phyloP scores from a whole-genome alignment of 2,888 invertebrate species.

The Trissoscelio sp. region DNA sequence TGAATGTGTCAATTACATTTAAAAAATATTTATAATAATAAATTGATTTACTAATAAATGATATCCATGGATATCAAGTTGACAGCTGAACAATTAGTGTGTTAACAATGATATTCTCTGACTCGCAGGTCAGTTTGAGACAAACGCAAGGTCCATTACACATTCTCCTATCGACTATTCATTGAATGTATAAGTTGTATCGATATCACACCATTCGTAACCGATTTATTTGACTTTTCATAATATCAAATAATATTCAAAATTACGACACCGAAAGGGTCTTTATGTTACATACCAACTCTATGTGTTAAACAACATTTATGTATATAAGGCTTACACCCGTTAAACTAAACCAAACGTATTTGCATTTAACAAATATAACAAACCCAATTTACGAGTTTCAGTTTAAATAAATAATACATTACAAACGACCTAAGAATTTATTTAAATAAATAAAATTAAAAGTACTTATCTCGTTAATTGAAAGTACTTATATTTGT shows the following conservation, averaged over 20 bases:
- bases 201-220: neutral
- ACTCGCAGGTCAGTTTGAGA: slow-evolving; percentile 7
- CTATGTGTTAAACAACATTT: too few species aligned
- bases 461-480: too few species aligned
- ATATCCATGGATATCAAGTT: neutral
- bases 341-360: too few species aligned
- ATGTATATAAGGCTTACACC: too few species aligned
- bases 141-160: slow-evolving; percentile 11
- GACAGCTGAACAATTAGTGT: slow-evolving; percentile 1
- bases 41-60: neutral
- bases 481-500: too few species aligned
- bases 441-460: too few species aligned
- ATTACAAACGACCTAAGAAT: too few species aligned
- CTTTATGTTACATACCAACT: neutral
- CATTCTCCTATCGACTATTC: neutral
- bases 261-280: too few species aligned
- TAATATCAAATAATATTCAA: neutral
- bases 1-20: neutral
- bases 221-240: slow-evolving; percentile 4
- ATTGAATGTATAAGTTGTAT: slow-evolving; percentile 4
- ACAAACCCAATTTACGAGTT: too few species aligned
- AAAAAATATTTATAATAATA: neutral
- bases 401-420: too few species aligned
- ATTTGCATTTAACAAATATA: too few species aligned
- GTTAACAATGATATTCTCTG: neutral